Conservation (phyloP, 2,888 invertebrate species). For the Craniophora ligustri region DNA sequence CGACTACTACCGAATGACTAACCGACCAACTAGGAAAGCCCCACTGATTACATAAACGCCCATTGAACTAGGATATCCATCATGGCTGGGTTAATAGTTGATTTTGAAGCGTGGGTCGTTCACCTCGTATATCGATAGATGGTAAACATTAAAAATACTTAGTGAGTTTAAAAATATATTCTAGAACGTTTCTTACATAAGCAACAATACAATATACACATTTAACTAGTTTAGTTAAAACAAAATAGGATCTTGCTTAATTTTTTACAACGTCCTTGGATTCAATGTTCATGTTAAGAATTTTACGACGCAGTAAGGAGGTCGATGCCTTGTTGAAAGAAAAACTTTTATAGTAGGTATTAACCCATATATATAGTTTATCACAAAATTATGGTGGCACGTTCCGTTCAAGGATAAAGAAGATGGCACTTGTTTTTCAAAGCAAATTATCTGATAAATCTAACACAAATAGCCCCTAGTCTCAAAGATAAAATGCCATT, state of each 20-base stretch:
- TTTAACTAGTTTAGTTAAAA: conserved; percentile 19
- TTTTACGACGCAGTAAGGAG: conserved; percentile 25
- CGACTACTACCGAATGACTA: conserved; percentile 40
- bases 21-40: conserved; percentile 60
- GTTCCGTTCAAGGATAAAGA: background rate
- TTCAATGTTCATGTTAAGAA: conserved; percentile 17
- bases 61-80: conserved; percentile 56
- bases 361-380: too few species aligned
- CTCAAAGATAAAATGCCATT: too few species aligned
- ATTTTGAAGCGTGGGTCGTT: conserved; percentile 69
- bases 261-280: conserved; percentile 29
- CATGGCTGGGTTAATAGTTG: conserved; percentile 63
- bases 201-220: background rate
- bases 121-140: conserved; percentile 64
- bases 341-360: conserved; percentile 11
- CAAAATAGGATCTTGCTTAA: conserved; percentile 32
- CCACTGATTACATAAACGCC: conserved; percentile 48
- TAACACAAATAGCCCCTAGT: too few species aligned
- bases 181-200: conserved; percentile 39
- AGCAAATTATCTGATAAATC: too few species aligned
- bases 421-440: too few species aligned
- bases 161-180: conserved; percentile 34
- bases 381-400: too few species aligned
- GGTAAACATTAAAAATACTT: conserved; percentile 54
- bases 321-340: conserved; percentile 25